Evolutionary conservation across 2,797 vertebrate genomes (phyloP).

Genomic region (Allobates femoralis): DNA sequence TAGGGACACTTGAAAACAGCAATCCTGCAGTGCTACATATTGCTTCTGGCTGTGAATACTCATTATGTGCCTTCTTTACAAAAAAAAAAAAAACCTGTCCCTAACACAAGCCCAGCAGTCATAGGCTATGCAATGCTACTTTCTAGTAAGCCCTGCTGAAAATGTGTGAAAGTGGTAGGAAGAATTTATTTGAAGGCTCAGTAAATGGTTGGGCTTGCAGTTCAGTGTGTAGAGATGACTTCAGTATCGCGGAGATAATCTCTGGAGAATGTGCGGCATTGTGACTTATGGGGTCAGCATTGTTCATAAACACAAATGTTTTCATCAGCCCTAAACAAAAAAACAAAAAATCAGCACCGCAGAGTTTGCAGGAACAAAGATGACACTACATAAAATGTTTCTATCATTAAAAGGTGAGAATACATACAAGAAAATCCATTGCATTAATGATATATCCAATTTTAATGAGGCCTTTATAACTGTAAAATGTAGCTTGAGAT

Average conservation of each 20-base stretch:
- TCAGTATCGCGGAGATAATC: conserved; percentile 18
- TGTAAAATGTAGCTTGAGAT: background rate
- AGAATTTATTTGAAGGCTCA: conserved; percentile 14
- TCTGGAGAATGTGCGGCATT: conserved; percentile 22
- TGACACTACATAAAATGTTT: background rate
- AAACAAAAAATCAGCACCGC: background rate
- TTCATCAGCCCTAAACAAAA: background rate
- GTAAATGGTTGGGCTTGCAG: conserved; percentile 14
- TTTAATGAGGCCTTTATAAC: conserved; percentile 9
- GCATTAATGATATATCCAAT: background rate
- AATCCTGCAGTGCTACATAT: background rate
- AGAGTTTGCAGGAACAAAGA: conserved; percentile 10
- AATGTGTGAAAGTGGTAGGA: background rate
- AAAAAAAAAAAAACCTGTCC: no score
- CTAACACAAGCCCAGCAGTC: background rate
- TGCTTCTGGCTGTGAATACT: background rate
- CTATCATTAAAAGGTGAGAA: background rate
- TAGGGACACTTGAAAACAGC: background rate
- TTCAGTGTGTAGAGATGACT: conserved; percentile 16
- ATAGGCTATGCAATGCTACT: background rate
- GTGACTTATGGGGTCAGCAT: conserved; percentile 3
- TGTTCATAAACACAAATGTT: conserved; percentile 34
- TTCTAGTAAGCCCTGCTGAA: background rate
- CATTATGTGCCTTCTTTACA: background rate
- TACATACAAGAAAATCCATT: background rate